A percentile compares a stretch with the other conserved stretches of the same genome.
These are phyloP conservation scores for Diploscapter pachys DNA, from an alignment of 1,140 invertebrate genomes.

Conservation along the genomic window DNA sequence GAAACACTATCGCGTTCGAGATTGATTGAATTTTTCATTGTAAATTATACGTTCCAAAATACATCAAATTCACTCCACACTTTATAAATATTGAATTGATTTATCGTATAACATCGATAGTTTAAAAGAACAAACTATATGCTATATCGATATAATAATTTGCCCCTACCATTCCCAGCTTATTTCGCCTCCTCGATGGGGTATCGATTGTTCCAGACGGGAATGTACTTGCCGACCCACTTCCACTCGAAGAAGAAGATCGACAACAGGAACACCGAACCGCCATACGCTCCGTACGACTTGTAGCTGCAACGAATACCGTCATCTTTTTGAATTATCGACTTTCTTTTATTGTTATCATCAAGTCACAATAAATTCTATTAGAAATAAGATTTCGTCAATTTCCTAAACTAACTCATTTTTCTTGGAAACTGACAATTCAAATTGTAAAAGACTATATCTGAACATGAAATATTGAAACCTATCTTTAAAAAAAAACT, in stretches of 20 bases:
- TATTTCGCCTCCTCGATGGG: not conserved
- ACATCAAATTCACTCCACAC: no score
- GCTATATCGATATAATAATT: no score
- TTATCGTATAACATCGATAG: no score
- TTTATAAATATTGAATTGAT: no score
- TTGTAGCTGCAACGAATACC: constrained; percentile 35
- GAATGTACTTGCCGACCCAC: constrained; percentile 48
- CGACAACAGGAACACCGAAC: constrained; percentile 44
- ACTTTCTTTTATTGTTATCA: not conserved
- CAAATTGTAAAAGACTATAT: not conserved
- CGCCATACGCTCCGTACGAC: constrained; percentile 44
- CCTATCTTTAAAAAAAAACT: not conserved
- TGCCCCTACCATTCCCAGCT: no score
- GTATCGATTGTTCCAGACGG: constrained; percentile 48
- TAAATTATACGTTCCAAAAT: no score
- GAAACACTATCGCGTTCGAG: no score
- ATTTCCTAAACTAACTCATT: not conserved
- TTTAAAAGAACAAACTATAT: no score
- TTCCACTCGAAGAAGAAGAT: constrained; percentile 54
- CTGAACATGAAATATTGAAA: not conserved
- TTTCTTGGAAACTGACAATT: not conserved
- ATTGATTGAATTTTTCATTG: no score
- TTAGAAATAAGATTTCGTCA: not conserved
- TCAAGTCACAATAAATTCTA: not conserved
- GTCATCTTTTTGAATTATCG: not conserved